Conservation (phyloP, 23 tunicate species). For the Styela plicata region DNA sequence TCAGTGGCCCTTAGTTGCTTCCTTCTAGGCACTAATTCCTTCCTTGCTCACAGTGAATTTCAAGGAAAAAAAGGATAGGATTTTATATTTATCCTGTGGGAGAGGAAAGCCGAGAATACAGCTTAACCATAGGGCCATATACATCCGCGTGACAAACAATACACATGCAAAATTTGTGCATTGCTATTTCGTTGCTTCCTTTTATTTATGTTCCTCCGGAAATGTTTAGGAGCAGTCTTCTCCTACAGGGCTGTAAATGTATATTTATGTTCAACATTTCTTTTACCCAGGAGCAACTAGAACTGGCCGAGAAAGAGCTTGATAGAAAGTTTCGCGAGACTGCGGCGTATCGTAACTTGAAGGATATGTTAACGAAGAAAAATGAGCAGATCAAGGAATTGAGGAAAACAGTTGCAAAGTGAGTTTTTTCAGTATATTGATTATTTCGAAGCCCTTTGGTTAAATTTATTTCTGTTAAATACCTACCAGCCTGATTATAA, state of each 20-base stretch:
- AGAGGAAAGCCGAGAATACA: too few relatives aligned
- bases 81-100: too few relatives aligned
- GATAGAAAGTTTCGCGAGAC: constrained; percentile 91
- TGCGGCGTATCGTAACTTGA: constrained; percentile 71
- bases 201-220: not conserved
- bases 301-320: constrained; percentile 70
- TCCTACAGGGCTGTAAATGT: not conserved
- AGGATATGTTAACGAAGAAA: constrained; percentile 79
- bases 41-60: too few relatives aligned
- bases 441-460: too few relatives aligned
- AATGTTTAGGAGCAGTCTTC: not conserved
- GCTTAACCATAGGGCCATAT: too few relatives aligned
- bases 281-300: constrained; percentile 70
- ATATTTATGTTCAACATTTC: not conserved
- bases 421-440: too few relatives aligned
- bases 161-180: not conserved
- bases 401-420: constrained; percentile 60
- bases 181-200: not conserved
- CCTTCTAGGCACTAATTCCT: too few relatives aligned
- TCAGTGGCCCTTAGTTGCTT: too few relatives aligned
- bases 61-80: too few relatives aligned
- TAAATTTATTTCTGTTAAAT: too few relatives aligned
- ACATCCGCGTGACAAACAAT: not conserved
- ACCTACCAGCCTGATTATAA: too few relatives aligned
- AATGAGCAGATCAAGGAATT: constrained; percentile 89